Evolutionary conservation across 2,113 vertebrate genomes (phyloP), one percentile per base, ranked within the genome.

Genomic region (Promerops cafer): DNA sequence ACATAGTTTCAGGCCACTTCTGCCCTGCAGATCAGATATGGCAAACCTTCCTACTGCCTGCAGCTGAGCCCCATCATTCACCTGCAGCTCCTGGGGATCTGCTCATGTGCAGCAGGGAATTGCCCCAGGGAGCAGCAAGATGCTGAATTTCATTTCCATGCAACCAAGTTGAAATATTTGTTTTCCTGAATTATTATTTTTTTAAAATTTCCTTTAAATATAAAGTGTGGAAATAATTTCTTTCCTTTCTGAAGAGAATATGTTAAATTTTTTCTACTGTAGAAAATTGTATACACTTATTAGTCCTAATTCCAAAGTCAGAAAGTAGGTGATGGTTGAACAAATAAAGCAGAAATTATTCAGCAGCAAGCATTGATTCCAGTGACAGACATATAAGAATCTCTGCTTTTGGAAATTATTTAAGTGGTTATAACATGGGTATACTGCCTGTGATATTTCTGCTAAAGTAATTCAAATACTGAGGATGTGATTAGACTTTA

Each of bases 171-270:
- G 18, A 77, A 72, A 47, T 59, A 52, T 19, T 68, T 56, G 16
- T 39, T 92, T 88, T 31, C n/a, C 10, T 57, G 31, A 63, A 24
- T 27, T 69, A 3, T 44, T n/a, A n/a, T 81, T 80, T 93, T 56
- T 27, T 0, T n/a, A 0, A 15, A 28, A 37, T 66, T 71, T 64
- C 1, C 7, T 83, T 86, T 47, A 47, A 5, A 33, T 52, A 6
- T 4, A 7, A 90, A 82, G 13, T 39, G 2, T 59, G 21, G 17
- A 85, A 87, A 84, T 21, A 2, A 10, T 11, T 20, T 9, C 0
- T 80, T 65, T 91, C 69, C 11, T 59, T 78, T 84, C 33, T 31
- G 37, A 89, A 81, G 17, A 72, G 3, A 37, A 61, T 42, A n/a
- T 5, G 5, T 28, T 22, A 3, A 3, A 37, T 19, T 78, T 93